Evolutionary conservation across 2,797 vertebrate species (phyloP).

Genomic region (Selene dorsalis): DNA sequence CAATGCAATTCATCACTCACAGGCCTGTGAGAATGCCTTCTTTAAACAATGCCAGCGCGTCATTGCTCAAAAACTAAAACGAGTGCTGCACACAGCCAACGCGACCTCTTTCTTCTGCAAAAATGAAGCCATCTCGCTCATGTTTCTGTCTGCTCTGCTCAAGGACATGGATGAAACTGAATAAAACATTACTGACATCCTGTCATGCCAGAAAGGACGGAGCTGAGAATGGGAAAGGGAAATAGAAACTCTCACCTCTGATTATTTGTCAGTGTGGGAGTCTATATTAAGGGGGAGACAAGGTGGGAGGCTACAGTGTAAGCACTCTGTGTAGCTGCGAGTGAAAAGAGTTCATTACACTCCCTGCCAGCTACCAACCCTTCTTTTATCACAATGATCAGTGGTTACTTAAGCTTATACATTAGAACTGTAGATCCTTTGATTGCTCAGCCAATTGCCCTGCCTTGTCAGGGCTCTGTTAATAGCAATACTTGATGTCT

Average conservation of each 20-base stretch:
- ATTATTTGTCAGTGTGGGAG: constrained; percentile 44
- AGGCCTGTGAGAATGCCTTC: constrained; percentile 60
- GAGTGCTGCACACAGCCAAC: constrained; percentile 50
- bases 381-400: constrained; percentile 45
- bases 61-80: constrained; percentile 72
- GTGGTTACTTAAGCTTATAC: constrained; percentile 45
- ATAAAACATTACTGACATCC: constrained; percentile 76
- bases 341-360: constrained; percentile 33
- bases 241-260: constrained; percentile 66
- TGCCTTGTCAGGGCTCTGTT: constrained; percentile 52
- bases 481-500: constrained; percentile 62
- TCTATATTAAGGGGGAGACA: not conserved
- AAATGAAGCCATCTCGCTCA: constrained; percentile 69
- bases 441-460: constrained; percentile 55
- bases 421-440: constrained; percentile 61
- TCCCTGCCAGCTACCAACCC: constrained; percentile 21
- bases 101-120: constrained; percentile 28
- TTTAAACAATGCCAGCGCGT: constrained; percentile 67
- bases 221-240: constrained; percentile 52
- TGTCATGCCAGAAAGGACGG: constrained; percentile 59
- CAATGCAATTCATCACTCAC: constrained; percentile 77
- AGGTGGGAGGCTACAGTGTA: constrained; percentile 12
- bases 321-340: constrained; percentile 6
- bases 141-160: constrained; percentile 63
- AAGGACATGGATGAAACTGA: constrained; percentile 71